These are phyloP conservation scores for Xanthia icteritia DNA, from an alignment of 2,888 invertebrate species.

Conservation along the genomic window DNA sequence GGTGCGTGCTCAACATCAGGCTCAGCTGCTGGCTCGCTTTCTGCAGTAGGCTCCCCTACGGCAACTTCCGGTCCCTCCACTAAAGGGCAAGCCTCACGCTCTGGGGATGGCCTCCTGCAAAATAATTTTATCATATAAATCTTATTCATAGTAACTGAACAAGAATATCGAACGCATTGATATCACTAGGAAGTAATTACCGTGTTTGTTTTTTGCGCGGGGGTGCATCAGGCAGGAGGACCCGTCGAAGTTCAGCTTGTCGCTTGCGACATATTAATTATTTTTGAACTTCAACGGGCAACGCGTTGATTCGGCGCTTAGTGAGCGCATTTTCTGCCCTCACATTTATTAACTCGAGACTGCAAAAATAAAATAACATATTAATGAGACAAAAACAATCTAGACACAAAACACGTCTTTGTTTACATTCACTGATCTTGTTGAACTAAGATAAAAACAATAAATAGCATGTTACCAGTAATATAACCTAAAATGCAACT, in stretches of 20 bases:
- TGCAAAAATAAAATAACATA: slow-evolving; percentile 11
- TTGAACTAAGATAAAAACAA: not conserved
- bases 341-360: slow-evolving; percentile 10
- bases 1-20: not conserved
- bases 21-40: not conserved
- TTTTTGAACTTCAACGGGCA: not conserved
- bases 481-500: not conserved
- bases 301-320: not conserved
- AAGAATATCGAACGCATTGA: no score
- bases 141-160: no score
- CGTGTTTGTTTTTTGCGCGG: not conserved
- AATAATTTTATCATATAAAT: no score
- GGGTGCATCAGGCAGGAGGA: not conserved
- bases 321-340: not conserved
- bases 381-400: no score
- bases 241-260: not conserved
- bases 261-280: not conserved
- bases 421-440: not conserved
- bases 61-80: no score
- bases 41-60: no score
- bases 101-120: not conserved
- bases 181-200: not conserved
- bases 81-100: not conserved
- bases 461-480: not conserved
- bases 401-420: not conserved